Conservation (phyloP, 2,888 invertebrate species). For the Ophion ventricosus region DNA sequence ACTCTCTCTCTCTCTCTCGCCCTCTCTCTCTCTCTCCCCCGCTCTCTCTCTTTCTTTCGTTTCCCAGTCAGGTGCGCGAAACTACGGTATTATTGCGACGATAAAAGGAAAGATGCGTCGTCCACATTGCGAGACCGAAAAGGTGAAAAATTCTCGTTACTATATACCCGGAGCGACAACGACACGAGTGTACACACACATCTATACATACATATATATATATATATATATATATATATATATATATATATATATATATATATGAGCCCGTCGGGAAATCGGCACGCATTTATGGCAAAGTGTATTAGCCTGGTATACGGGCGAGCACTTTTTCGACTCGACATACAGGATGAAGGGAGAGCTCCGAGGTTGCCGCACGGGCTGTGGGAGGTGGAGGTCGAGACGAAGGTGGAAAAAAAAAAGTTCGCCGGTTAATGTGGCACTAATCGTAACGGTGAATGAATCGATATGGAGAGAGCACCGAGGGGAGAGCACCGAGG, state of each 20-base stretch:
- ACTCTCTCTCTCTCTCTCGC: not conserved
- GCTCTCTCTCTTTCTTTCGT: not conserved
- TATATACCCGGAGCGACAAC: too few species aligned
- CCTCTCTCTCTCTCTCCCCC: not conserved
- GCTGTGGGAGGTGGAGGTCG: not conserved
- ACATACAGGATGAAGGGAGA: not conserved
- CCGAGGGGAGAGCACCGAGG: not conserved
- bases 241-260: too few species aligned
- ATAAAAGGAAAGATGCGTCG: conserved; percentile 50
- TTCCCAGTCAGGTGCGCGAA: not conserved
- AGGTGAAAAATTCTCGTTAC: conserved; percentile 54
- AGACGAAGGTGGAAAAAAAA: not conserved
- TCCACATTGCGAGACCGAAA: conserved; percentile 36
- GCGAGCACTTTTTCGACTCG: too few species aligned
- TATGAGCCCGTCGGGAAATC: too few species aligned
- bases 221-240: too few species aligned
- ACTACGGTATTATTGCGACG: conserved; percentile 47
- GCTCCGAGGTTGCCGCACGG: not conserved
- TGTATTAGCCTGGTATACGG: conserved; percentile 19
- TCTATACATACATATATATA: too few species aligned
- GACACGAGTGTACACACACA: not conserved
- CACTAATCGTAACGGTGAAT: conserved; percentile 63
- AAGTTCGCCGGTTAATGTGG: conserved; percentile 30
- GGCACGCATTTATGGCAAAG: not conserved
- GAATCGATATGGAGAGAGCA: conserved; percentile 38